Conservation (phyloP, 1,140 invertebrate genomes). For the Drosophila melanica region DNA sequence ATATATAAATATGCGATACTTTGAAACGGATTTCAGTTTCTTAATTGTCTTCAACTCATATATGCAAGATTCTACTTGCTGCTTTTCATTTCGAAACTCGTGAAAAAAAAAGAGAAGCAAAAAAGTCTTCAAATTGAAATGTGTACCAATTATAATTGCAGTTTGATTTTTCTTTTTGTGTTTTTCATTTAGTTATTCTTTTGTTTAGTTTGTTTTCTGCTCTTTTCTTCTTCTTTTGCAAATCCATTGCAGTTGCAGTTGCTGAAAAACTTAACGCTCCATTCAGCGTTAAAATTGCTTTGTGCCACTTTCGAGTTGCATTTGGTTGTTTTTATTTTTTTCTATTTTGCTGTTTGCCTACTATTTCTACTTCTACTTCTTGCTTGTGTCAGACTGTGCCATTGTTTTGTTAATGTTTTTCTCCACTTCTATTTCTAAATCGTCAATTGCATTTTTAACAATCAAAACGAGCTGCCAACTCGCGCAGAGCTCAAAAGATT, state of each 20-base stretch:
- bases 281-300: constrained; percentile 80
- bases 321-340: constrained; percentile 14
- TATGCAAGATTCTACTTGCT: background rate
- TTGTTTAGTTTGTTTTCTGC: constrained; percentile 38
- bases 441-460: constrained; percentile 46
- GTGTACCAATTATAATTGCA: constrained; percentile 66
- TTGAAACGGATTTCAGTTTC: background rate
- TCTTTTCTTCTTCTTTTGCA: constrained; percentile 42
- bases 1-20: too few species aligned
- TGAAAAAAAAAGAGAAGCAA: background rate
- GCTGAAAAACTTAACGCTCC: constrained; percentile 79
- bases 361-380: constrained; percentile 43
- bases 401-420: constrained; percentile 21
- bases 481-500: constrained; percentile 1
- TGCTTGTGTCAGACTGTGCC: constrained; percentile 24
- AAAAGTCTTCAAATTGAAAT: constrained; percentile 22
- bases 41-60: background rate
- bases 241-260: constrained; percentile 73
- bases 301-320: constrained; percentile 71
- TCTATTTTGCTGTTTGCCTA: constrained; percentile 26
- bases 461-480: constrained; percentile 30
- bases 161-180: constrained; percentile 35
- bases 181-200: constrained; percentile 30
- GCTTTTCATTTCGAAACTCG: constrained; percentile 4
- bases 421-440: constrained; percentile 40